A percentile compares a stretch with the other conserved stretches of the same genome.
Evolutionary conservation across 2,888 invertebrate species (phyloP).

Genomic region (Rotaria socialis): DNA sequence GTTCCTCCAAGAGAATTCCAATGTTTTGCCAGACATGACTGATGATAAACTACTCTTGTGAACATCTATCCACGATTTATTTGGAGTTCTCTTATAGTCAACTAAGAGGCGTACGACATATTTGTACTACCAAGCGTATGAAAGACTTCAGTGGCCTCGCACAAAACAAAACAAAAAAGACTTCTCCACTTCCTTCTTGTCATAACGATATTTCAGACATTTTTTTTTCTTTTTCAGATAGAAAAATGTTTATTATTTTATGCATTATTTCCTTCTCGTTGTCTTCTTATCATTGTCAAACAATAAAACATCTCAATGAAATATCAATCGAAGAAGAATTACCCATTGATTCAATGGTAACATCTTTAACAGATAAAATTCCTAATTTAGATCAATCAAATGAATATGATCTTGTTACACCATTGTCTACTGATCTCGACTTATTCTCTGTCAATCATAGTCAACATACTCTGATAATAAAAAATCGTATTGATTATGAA

Average conservation of each 20-base stretch:
- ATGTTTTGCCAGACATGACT: too few relatives aligned
- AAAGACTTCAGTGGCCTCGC: too few relatives aligned
- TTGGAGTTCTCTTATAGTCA: too few relatives aligned
- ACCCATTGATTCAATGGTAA: background rate
- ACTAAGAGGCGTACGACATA: too few relatives aligned
- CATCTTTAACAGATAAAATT: background rate
- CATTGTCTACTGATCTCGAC: background rate
- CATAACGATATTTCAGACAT: too few relatives aligned
- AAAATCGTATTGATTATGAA: constrained; percentile 27
- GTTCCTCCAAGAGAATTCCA: too few relatives aligned
- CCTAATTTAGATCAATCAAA: constrained; percentile 30
- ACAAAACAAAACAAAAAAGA: too few relatives aligned
- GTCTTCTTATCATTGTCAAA: background rate
- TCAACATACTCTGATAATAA: background rate
- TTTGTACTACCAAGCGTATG: too few relatives aligned
- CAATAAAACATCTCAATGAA: constrained; percentile 1
- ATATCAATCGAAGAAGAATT: constrained; percentile 24
- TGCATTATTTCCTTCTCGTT: background rate
- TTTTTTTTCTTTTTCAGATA: background rate
- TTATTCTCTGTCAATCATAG: background rate
- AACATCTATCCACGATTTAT: too few relatives aligned
- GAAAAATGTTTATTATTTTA: background rate
- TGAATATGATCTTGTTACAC: constrained; percentile 15
- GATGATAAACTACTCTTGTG: too few relatives aligned
- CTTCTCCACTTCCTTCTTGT: too few relatives aligned